A percentile compares a stretch with the other conserved stretches of the same genome.
Conservation (phyloP, 1,140 invertebrate genomes). For the Camponotus floridanus region DNA sequence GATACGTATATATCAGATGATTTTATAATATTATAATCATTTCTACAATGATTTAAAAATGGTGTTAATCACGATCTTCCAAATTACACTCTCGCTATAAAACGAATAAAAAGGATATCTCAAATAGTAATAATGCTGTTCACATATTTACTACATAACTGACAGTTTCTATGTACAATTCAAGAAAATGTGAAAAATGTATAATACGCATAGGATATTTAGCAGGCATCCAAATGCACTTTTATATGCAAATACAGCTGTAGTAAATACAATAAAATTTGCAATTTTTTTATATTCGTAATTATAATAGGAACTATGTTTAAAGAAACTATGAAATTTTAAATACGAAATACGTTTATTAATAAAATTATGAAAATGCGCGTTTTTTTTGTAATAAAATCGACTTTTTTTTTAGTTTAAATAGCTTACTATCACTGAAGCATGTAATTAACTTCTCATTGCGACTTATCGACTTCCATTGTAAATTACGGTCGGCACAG, state of each 20-base stretch:
- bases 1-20: background rate
- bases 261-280: conserved; percentile 14
- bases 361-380: conserved; percentile 40
- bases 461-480: conserved; percentile 30
- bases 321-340: background rate
- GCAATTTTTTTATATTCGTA: conserved; percentile 27
- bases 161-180: conserved; percentile 73
- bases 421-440: conserved; percentile 54
- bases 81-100: conserved; percentile 82
- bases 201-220: background rate
- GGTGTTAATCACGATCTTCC: conserved; percentile 85
- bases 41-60: background rate
- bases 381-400: conserved; percentile 20
- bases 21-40: too few species aligned
- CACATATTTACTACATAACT: conserved; percentile 73
- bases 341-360: conserved; percentile 58
- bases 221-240: background rate
- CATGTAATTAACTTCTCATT: conserved; percentile 41
- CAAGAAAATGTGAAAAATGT: conserved; percentile 64
- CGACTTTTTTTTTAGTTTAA: conserved; percentile 30
- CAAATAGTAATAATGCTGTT: conserved; percentile 54
- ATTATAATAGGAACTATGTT: conserved; percentile 24
- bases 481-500: conserved; percentile 53
- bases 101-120: conserved; percentile 55
- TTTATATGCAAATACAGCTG: background rate